Conservation (phyloP, 2,888 invertebrate species). For the Deilephila porcellus region DNA sequence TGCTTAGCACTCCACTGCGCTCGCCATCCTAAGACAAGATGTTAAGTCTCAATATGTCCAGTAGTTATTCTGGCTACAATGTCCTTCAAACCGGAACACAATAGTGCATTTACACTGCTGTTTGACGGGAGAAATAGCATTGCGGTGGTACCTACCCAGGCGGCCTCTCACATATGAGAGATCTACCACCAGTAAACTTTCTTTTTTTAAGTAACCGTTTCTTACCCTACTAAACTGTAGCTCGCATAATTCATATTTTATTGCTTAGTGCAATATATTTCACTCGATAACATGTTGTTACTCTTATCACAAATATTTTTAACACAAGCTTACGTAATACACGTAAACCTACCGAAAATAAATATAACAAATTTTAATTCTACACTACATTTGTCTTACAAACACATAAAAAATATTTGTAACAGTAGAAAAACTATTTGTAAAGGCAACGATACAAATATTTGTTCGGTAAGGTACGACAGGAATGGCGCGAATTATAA, state of each 20-base stretch:
- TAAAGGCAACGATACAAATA: conserved; percentile 39
- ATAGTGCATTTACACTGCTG: too few relatives aligned
- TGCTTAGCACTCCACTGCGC: too few relatives aligned
- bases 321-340: conserved; percentile 15
- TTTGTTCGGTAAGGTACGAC: conserved; percentile 54
- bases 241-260: not conserved
- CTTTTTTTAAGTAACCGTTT: too few relatives aligned
- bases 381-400: conserved; percentile 48
- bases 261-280: conserved; percentile 13
- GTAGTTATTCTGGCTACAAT: too few relatives aligned
- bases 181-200: too few relatives aligned
- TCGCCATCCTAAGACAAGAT: too few relatives aligned
- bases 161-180: too few relatives aligned
- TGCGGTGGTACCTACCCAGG: too few relatives aligned
- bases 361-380: conserved; percentile 28
- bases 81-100: too few relatives aligned
- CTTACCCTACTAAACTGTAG: too few relatives aligned
- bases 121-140: too few relatives aligned
- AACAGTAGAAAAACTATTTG: conserved; percentile 47
- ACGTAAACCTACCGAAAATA: conserved; percentile 37
- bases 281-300: conserved; percentile 1
- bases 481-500: conserved; percentile 44
- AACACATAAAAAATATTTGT: conserved; percentile 50
- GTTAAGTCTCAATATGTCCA: too few relatives aligned
- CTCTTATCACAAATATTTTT: conserved; percentile 16